A percentile compares a stretch with the other conserved stretches of the same genome.
These are phyloP conservation scores for Strix occidentalis DNA, from an alignment of 2,797 vertebrate species.

Conservation along the genomic window DNA sequence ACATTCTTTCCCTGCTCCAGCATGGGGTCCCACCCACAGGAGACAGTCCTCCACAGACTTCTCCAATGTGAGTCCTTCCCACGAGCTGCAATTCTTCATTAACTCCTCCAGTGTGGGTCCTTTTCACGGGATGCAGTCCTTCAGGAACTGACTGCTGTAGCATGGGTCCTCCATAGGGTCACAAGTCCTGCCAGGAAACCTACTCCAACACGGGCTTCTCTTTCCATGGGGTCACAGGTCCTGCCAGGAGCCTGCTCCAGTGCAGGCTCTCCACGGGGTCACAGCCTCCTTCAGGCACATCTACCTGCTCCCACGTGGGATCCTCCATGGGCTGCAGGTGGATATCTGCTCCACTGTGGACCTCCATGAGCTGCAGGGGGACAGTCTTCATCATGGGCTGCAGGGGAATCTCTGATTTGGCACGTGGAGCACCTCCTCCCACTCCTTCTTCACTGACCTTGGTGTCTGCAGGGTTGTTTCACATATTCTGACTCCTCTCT, in stretches of 20 bases:
- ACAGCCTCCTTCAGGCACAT: neutral
- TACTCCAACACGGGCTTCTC: neutral
- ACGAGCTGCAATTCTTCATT: accelerated
- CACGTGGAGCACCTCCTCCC: neutral
- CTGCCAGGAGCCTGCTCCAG: neutral
- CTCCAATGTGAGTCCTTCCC: neutral
- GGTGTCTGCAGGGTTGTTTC: neutral
- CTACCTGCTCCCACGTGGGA: accelerated
- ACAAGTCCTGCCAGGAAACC: neutral
- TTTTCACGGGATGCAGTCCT: neutral
- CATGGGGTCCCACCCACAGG: accelerated
- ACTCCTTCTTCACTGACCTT: neutral
- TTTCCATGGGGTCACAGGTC: neutral
- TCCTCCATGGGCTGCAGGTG: neutral
- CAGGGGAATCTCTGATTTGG: no score
- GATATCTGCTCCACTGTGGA: no score
- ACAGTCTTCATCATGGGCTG: no score
- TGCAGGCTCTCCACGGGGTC: accelerated
- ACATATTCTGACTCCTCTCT: neutral
- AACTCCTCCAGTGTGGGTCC: accelerated
- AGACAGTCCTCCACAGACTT: neutral
- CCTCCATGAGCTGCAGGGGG: no score
- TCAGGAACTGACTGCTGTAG: neutral
- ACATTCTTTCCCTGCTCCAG: neutral
- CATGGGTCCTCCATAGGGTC: accelerated